A percentile compares a stretch with the other conserved stretches of the same genome.
phyloP scores from a whole-genome alignment of 2,888 invertebrate genomes.

The Drosophila ochracea region DNA sequence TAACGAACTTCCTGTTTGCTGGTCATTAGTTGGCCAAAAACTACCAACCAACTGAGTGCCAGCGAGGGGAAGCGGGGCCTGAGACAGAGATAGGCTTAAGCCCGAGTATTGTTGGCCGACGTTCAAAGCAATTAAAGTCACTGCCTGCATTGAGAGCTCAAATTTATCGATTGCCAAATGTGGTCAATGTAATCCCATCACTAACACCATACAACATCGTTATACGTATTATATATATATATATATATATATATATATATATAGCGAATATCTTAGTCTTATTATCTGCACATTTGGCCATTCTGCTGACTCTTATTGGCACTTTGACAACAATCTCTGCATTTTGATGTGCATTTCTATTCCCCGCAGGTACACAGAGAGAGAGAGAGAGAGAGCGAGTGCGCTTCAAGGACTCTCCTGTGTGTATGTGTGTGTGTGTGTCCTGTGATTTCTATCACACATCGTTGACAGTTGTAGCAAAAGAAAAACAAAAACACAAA shows the following conservation, averaged over 20 bases:
- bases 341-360: slow-evolving; percentile 60
- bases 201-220: slow-evolving; percentile 9
- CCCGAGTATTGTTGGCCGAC: neutral
- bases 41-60: neutral
- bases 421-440: slow-evolving; percentile 11
- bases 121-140: slow-evolving; percentile 54
- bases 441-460: slow-evolving; percentile 66
- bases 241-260: slow-evolving; percentile 1
- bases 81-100: slow-evolving; percentile 44
- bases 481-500: slow-evolving; percentile 12
- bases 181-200: slow-evolving; percentile 39
- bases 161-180: slow-evolving; percentile 42
- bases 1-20: slow-evolving; percentile 71
- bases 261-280: neutral
- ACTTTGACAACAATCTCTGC: slow-evolving; percentile 70
- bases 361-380: slow-evolving; percentile 38
- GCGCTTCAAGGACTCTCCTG: slow-evolving; percentile 14
- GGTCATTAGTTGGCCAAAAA: slow-evolving; percentile 38
- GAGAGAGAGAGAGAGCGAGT: neutral
- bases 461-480: slow-evolving; percentile 55
- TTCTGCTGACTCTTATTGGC: slow-evolving; percentile 65
- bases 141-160: slow-evolving; percentile 29
- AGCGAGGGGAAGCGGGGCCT: neutral
- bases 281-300: slow-evolving; percentile 48
- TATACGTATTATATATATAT: neutral